Evolutionary conservation across 1,140 invertebrate genomes (phyloP), one percentile per base, ranked within the genome.

Genomic region (Ephestia elutella): DNA sequence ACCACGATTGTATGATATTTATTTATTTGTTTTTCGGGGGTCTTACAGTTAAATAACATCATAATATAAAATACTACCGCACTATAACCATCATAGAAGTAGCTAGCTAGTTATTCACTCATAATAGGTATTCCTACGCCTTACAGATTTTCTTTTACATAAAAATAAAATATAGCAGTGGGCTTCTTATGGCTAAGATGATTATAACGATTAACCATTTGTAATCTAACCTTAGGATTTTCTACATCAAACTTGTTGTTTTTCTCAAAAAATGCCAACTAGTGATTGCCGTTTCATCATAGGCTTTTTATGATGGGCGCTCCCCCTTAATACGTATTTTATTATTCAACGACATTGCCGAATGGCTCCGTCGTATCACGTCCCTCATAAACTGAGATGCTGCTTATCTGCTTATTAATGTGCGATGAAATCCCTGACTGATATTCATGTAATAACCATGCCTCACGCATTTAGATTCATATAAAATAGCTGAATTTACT

Each of bases 401-500:
- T 53, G 50, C 50, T 53, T 53, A 53, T 53, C 50, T 53, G 8
- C 20, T 53, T 17, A 53, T 25, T 53, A 53, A 53, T 53, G 49
- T 50, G 50, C 50, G 50, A 25, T 53, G n/a, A 53, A 53, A 53
- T 15, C 38, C 15, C 38, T 32, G 11, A 15, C 38, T 15, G 38
- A 44, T 44, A 15, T 44, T 44, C 38, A 17, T 15, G 15, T 44
- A n/a, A 44, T 38, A 38, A 8, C 32, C 32, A 13, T 44, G 38
- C 15, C 5, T 44, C 38, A 15, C 15, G 38, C 5, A 44, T 44
- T 44, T 10, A 44, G 38, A 44, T 44, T 15, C 13, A 38, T 38
- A 38, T 10, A 38, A 38, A 38, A 38, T 11, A n/a, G n/a, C n/a
- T n/a, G n/a, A n/a, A n/a, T n/a, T n/a, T n/a, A n/a, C n/a, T n/a